Evolutionary conservation across 2,113 vertebrate genomes (phyloP), one percentile per base, ranked within the genome.

Genomic region (Carollia perspicillata): DNA sequence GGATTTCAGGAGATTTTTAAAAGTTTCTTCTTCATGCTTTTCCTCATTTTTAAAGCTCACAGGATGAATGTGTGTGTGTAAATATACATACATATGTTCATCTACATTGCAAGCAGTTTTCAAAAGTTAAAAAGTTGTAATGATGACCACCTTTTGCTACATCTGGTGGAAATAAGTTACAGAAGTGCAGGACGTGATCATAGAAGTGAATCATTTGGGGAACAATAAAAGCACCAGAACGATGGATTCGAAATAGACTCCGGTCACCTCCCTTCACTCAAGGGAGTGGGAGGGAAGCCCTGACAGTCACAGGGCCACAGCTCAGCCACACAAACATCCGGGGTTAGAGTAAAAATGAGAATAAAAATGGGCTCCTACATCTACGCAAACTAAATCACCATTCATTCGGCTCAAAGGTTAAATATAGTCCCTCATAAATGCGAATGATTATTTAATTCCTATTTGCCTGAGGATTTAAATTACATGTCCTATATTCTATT

Each of bases 401-500:
- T 35, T 72, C 26, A 4, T 42, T 63, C 5, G 47, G 23, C 30
- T 55, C 22, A 65, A 2, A 71, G 84, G 44, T 13, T 86, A 18
- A 77, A 40, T 5, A 1, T 12, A 18, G 26, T 28, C 5, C 71
- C 28, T 58, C 28, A 7, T 5, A 83, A 68, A n/a, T 17, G 4
- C 5, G 22, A 87, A 23, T 20, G 37, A 40, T 40, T 44, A 53
- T 92, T 89, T n/a, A 47, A 8, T 58, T 81, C 58, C 47, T 42
- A 63, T 60, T 93, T 60, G 22, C 80, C 23, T 1, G 26, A 65
- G 72, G 22, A 33, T 88, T 72, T 78, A 14, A 26, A 81, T 89
- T 65, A n/a, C 6, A 78, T 53, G 79, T 40, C 74, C 69, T 69
- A 42, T 68, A 42, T 93, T 92, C 95, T 97, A 53, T 90, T 86